These are phyloP conservation scores for Melolontha melolontha DNA, from an alignment of 2,888 invertebrate genomes.

Conservation along the genomic window DNA sequence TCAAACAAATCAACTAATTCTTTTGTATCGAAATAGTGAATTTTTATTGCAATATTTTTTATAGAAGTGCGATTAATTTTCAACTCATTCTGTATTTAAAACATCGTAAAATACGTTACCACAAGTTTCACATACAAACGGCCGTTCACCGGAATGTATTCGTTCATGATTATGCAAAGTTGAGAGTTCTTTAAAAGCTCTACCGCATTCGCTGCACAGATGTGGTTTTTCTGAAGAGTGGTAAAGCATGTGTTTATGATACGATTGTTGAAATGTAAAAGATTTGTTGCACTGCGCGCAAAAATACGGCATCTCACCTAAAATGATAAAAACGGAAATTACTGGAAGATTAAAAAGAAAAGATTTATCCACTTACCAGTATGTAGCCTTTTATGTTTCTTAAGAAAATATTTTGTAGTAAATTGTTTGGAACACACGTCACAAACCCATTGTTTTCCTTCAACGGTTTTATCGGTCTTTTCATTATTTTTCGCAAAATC, in stretches of 20 bases:
- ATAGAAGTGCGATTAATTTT: too few relatives aligned
- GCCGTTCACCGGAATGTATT: constrained; percentile 87
- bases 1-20: too few relatives aligned
- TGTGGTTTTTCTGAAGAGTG: constrained; percentile 88
- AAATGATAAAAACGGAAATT: constrained; percentile 28
- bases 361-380: constrained; percentile 69
- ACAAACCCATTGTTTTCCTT: constrained; percentile 83
- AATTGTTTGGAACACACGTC: constrained; percentile 87
- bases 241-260: constrained; percentile 88
- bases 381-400: constrained; percentile 88
- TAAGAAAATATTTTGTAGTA: constrained; percentile 89
- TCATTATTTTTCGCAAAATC: constrained; percentile 16
- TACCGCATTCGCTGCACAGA: constrained; percentile 80
- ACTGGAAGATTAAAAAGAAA: not conserved
- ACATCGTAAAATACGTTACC: constrained; percentile 67
- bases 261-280: constrained; percentile 91
- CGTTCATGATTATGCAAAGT: constrained; percentile 89
- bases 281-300: constrained; percentile 85
- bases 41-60: too few relatives aligned
- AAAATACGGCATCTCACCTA: constrained; percentile 89
- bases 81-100: not conserved
- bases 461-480: constrained; percentile 65
- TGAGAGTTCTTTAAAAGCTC: constrained; percentile 87
- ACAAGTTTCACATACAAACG: constrained; percentile 88
- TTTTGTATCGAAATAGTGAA: too few relatives aligned